These are phyloP conservation scores for Phasia obesa DNA, from an alignment of 2,888 invertebrate species.

Conservation along the genomic window DNA sequence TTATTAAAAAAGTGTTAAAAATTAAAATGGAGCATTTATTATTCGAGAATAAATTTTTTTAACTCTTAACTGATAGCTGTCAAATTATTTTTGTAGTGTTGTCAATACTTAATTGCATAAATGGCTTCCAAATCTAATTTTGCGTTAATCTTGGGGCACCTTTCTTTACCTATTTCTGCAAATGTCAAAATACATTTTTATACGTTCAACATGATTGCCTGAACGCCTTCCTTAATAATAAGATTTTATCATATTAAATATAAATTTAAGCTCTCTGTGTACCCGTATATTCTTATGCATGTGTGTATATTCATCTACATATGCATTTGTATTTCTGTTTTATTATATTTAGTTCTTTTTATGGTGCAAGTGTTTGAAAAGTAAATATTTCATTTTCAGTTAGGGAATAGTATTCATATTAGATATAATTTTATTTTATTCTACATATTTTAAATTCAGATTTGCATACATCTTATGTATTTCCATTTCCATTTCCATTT, in stretches of 20 bases:
- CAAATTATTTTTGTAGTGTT: too few relatives aligned
- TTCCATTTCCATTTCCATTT: conserved; percentile 40
- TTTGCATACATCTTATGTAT: not conserved
- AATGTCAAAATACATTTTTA: too few relatives aligned
- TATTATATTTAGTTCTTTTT: conserved; percentile 4
- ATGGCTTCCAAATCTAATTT: too few relatives aligned
- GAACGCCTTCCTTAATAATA: not conserved
- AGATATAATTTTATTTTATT: conserved; percentile 35
- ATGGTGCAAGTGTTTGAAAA: conserved; percentile 36
- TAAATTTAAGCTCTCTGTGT: conserved; percentile 16
- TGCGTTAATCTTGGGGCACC: too few relatives aligned
- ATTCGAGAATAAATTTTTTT: too few relatives aligned
- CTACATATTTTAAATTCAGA: not conserved
- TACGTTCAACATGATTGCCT: not conserved
- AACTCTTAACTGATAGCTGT: too few relatives aligned
- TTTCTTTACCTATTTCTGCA: too few relatives aligned
- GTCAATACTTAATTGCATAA: too few relatives aligned
- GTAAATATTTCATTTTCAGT: conserved; percentile 66
- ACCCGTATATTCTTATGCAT: conserved; percentile 14
- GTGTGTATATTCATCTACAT: conserved; percentile 5
- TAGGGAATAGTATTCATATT: conserved; percentile 64
- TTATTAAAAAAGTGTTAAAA: too few relatives aligned
- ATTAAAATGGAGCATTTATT: too few relatives aligned
- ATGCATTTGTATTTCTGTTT: conserved; percentile 25
- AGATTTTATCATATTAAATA: conserved; percentile 20